Conservation (phyloP, 2,888 invertebrate species). For the Sisyra nigra region DNA sequence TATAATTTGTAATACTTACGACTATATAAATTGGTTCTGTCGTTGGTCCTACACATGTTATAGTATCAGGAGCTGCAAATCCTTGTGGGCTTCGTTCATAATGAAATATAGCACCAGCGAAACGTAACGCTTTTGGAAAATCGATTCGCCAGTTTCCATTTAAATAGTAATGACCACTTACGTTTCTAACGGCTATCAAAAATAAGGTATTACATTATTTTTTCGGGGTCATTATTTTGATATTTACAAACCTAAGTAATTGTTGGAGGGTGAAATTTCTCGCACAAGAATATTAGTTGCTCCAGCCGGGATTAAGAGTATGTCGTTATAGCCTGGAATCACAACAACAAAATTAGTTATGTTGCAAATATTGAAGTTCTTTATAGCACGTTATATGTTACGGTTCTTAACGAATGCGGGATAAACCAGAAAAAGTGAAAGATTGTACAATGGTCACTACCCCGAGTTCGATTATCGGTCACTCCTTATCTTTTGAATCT, state of each 20-base stretch:
- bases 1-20: slow-evolving; percentile 31
- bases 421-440: too few species aligned
- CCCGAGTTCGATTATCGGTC: too few species aligned
- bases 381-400: too few species aligned
- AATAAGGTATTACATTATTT: too few species aligned
- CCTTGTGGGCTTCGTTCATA: slow-evolving; percentile 74
- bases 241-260: slow-evolving; percentile 65
- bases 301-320: slow-evolving; percentile 78
- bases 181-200: slow-evolving; percentile 63
- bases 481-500: too few species aligned
- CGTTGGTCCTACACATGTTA: slow-evolving; percentile 77
- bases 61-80: slow-evolving; percentile 68
- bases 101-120: slow-evolving; percentile 74
- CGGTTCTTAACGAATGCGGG: too few species aligned
- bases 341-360: slow-evolving; percentile 9
- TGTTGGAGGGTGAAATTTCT: slow-evolving; percentile 69
- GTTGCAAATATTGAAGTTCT: too few species aligned
- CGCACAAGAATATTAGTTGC: slow-evolving; percentile 77
- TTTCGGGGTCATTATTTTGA: too few species aligned
- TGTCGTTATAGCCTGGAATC: slow-evolving; percentile 73
- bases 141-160: slow-evolving; percentile 94
- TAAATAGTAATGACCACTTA: slow-evolving; percentile 68
- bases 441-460: too few species aligned
- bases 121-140: slow-evolving; percentile 62
- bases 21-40: slow-evolving; percentile 76